A percentile compares a stretch with the other conserved stretches of the same genome.
Evolutionary conservation across 1,140 invertebrate species (phyloP).

Genomic region (Lucilia cuprina): DNA sequence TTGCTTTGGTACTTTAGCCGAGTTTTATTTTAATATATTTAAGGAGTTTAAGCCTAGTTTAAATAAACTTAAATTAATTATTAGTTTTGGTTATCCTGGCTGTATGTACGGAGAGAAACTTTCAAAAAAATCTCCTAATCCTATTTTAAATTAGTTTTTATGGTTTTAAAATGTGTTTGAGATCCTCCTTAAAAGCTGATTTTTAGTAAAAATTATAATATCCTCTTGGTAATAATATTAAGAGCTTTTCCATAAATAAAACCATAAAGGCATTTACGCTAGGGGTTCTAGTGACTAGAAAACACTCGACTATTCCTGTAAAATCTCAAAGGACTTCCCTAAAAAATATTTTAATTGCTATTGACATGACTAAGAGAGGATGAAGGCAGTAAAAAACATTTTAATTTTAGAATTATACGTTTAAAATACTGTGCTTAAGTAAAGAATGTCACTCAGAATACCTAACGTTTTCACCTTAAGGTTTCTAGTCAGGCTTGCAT

Average conservation of each 20-base stretch:
- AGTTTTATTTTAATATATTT: slow-evolving; percentile 47
- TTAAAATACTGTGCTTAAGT: slow-evolving; percentile 38
- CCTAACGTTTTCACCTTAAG: slow-evolving; percentile 35
- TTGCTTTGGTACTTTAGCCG: slow-evolving; percentile 64
- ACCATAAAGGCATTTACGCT: slow-evolving; percentile 36
- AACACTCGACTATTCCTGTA: slow-evolving; percentile 38
- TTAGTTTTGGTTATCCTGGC: slow-evolving; percentile 46
- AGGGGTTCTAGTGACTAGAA: slow-evolving; percentile 44
- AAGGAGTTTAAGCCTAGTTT: slow-evolving; percentile 45
- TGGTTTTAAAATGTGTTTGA: slow-evolving; percentile 41
- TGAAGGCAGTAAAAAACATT: neutral
- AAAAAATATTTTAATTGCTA: neutral
- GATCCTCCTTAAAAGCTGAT: slow-evolving; percentile 61
- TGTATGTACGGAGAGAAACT: slow-evolving; percentile 51
- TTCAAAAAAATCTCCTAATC: slow-evolving; percentile 44
- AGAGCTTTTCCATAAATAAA: neutral
- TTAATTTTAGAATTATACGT: neutral
- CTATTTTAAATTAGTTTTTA: slow-evolving; percentile 12
- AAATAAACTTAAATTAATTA: slow-evolving; percentile 24
- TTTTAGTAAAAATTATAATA: slow-evolving; percentile 26
- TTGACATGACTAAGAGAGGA: neutral
- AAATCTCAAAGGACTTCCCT: neutral
- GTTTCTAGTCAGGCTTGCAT: slow-evolving; percentile 6
- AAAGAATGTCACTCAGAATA: slow-evolving; percentile 41
- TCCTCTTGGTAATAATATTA: neutral